phyloP scores from a whole-genome alignment of 2,797 vertebrate genomes.

The Cossypha polioptera region DNA sequence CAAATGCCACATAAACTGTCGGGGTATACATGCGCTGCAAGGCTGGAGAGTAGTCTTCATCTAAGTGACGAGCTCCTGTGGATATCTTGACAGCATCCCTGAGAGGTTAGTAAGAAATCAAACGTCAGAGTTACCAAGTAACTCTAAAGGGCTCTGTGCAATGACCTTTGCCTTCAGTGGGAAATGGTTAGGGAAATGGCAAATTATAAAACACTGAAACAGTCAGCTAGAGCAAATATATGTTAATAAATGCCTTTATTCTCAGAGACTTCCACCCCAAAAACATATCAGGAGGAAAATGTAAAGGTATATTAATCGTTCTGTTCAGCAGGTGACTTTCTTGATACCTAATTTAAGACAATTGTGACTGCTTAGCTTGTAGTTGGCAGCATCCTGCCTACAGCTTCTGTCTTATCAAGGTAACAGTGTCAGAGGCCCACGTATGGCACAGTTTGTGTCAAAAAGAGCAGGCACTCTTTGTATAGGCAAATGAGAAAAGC shows the following conservation, averaged over 20 bases:
- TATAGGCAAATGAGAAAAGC: background rate
- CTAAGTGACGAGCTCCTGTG: fast-evolving
- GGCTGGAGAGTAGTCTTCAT: background rate
- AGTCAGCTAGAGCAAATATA: background rate
- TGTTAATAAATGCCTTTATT: background rate
- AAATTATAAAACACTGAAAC: background rate
- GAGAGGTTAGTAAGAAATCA: background rate
- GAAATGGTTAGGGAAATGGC: background rate
- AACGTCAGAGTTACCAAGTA: background rate
- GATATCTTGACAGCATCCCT: background rate
- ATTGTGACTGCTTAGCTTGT: background rate
- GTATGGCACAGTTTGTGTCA: background rate
- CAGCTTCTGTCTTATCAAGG: background rate
- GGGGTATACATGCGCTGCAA: fast-evolving
- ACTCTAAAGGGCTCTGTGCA: background rate
- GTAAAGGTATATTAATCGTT: background rate
- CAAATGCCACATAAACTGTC: background rate
- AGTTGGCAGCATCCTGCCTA: background rate
- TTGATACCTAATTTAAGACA: background rate
- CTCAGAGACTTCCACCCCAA: background rate
- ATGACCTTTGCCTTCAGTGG: background rate
- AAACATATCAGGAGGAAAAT: background rate
- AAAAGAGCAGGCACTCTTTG: background rate
- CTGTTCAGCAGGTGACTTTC: background rate
- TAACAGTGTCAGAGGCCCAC: background rate